Percentiles rank a stretch among this genome's conserved stretches.
Conservation (phyloP, 2,888 invertebrate genomes). For the Venustoraphidia nigricollis region DNA sequence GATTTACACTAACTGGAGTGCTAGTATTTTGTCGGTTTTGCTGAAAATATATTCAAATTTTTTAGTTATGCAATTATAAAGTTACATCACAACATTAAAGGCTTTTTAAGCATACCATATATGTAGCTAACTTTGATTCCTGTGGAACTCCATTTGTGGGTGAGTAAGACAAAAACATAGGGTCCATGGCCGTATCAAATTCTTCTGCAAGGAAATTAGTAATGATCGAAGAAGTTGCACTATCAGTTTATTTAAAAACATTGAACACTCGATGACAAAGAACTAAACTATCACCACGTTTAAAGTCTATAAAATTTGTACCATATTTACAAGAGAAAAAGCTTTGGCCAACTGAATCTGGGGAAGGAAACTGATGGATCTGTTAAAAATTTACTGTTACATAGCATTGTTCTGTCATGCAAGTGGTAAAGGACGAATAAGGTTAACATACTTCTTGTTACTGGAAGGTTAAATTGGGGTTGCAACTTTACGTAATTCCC, state of each 20-base stretch:
- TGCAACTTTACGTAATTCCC: not conserved
- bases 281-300: not conserved
- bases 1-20: slow-evolving; percentile 19
- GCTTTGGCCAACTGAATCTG: not conserved
- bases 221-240: not conserved
- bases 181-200: slow-evolving; percentile 43
- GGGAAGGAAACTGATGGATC: not conserved
- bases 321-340: not conserved
- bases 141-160: slow-evolving; percentile 61
- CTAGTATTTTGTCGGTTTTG: slow-evolving; percentile 21
- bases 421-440: too few species aligned
- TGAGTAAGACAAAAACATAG: slow-evolving; percentile 51
- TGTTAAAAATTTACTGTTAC: not conserved
- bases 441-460: too few species aligned
- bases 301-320: not conserved
- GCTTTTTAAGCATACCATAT: slow-evolving; percentile 47
- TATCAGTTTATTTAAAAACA: not conserved
- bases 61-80: not conserved
- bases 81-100: not conserved
- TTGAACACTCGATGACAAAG: not conserved
- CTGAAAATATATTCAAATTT: slow-evolving; percentile 2
- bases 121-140: slow-evolving; percentile 72
- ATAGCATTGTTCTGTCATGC: too few species aligned
- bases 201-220: slow-evolving; percentile 5
- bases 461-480: too few species aligned